These are phyloP conservation scores for Lacerta bilineata DNA, from an alignment of 2,797 vertebrate species.

Conservation along the genomic window DNA sequence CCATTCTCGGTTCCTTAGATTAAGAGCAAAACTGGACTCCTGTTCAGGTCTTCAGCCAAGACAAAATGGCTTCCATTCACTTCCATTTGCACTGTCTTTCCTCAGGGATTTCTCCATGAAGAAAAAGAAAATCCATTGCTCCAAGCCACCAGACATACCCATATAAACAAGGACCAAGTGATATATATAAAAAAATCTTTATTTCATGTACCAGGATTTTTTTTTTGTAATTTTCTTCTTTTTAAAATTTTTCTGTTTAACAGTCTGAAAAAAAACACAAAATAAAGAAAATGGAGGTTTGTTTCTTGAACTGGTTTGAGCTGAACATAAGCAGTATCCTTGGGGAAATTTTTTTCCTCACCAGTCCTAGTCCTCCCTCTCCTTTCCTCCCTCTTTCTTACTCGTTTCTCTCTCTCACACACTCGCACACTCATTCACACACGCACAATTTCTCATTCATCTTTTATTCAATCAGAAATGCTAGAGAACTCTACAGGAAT, in stretches of 20 bases:
- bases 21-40: neutral
- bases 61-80: neutral
- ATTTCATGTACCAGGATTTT: conserved; percentile 87
- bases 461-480: conserved; percentile 61
- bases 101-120: conserved; percentile 13
- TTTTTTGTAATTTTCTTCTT: conserved; percentile 82
- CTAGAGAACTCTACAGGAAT: conserved; percentile 50
- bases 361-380: conserved; percentile 42
- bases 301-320: conserved; percentile 80
- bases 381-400: conserved; percentile 26
- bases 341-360: neutral
- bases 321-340: conserved; percentile 73
- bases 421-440: neutral
- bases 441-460: conserved; percentile 17
- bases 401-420: conserved; percentile 47
- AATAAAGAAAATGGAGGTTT: conserved; percentile 83
- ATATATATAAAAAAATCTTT: conserved; percentile 83
- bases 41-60: neutral
- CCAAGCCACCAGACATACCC: conserved; percentile 59
- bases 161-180: conserved; percentile 72
- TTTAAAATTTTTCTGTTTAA: conserved; percentile 86
- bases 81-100: neutral
- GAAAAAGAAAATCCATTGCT: neutral
- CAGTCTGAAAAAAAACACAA: conserved; percentile 85
- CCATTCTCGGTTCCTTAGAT: neutral